A percentile compares a stretch with the other conserved stretches of the same genome.
Conservation (phyloP, 2,797 vertebrate genomes). For the Valencia hispanica region DNA sequence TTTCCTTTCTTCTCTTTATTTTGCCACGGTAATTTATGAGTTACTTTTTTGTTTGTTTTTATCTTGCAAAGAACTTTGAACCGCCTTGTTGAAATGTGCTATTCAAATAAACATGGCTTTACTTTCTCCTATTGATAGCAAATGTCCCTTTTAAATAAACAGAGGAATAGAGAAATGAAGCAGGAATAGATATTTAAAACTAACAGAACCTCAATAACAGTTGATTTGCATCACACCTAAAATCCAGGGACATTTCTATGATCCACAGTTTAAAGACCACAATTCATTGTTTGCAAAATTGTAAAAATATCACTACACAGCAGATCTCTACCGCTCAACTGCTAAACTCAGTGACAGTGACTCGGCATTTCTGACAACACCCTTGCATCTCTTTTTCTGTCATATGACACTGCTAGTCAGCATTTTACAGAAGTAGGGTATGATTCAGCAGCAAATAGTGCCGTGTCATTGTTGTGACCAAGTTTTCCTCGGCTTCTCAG, state of each 20-base stretch:
- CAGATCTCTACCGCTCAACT: no score
- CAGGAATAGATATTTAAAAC: background rate
- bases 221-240: background rate
- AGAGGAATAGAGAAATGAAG: background rate
- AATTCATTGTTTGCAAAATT: background rate
- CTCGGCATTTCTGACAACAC: constrained; percentile 6
- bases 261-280: background rate
- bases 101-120: no score
- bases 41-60: no score
- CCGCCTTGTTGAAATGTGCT: no score
- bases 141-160: background rate
- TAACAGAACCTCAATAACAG: background rate
- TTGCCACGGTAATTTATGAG: no score
- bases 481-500: constrained; percentile 20
- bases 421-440: background rate
- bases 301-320: background rate
- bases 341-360: background rate
- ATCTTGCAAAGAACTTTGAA: no score
- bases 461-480: constrained; percentile 64
- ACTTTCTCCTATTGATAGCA: background rate
- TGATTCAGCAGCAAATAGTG: constrained; percentile 32
- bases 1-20: no score
- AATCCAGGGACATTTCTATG: background rate
- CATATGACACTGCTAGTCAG: background rate
- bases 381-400: background rate